These are phyloP conservation scores for Cyaniris semiargus DNA, from an alignment of 2,888 invertebrate genomes.

Conservation along the genomic window DNA sequence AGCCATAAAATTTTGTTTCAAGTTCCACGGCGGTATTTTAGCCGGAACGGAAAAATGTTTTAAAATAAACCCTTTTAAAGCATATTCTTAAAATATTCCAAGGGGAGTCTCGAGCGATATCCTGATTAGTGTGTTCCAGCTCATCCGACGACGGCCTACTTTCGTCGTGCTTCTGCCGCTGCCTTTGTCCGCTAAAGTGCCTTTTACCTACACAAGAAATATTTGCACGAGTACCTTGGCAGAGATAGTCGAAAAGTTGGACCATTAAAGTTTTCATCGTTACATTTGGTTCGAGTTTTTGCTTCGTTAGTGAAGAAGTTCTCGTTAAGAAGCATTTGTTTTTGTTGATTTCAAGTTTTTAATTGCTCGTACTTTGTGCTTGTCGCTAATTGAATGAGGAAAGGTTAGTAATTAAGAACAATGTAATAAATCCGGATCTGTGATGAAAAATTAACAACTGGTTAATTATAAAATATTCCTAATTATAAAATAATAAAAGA, in stretches of 20 bases:
- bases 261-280: slow-evolving; percentile 30
- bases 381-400: slow-evolving; percentile 26
- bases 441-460: background rate
- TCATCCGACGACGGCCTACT: slow-evolving; percentile 58
- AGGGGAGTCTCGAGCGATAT: slow-evolving; percentile 15
- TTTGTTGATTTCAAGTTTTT: slow-evolving; percentile 32
- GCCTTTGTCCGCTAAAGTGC: slow-evolving; percentile 51
- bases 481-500: background rate
- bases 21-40: too few species aligned
- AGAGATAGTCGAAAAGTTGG: slow-evolving; percentile 32
- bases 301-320: slow-evolving; percentile 31
- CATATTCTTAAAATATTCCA: slow-evolving; percentile 15
- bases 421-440: background rate
- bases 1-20: background rate
- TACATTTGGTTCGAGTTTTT: slow-evolving; percentile 27
- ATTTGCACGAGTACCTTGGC: slow-evolving; percentile 33
- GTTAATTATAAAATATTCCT: background rate
- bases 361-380: slow-evolving; percentile 31
- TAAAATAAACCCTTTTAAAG: background rate
- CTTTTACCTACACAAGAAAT: slow-evolving; percentile 33
- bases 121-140: slow-evolving; percentile 38
- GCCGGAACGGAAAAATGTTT: background rate
- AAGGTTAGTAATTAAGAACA: slow-evolving; percentile 8
- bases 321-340: slow-evolving; percentile 29
- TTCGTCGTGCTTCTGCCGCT: slow-evolving; percentile 50